phyloP scores from a whole-genome alignment of 2,797 vertebrate genomes.

The Helarctos malayanus region DNA sequence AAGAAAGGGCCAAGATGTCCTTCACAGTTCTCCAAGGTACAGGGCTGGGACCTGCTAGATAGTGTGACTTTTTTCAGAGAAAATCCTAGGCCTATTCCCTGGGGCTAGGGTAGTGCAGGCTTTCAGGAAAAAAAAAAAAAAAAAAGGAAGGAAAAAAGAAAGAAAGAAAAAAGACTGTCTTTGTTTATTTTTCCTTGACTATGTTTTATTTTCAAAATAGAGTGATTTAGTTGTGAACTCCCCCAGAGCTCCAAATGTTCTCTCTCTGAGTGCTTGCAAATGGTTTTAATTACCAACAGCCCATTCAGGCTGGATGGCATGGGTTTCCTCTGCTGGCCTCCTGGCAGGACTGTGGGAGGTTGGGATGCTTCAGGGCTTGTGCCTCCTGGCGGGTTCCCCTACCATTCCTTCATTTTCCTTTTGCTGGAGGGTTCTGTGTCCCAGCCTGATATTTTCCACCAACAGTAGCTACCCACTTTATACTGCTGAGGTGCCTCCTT shows the following conservation, averaged over 20 bases:
- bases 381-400: neutral
- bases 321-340: neutral
- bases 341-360: neutral
- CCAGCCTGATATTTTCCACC: neutral
- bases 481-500: neutral
- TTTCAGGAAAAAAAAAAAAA: neutral
- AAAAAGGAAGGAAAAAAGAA: neutral
- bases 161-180: neutral
- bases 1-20: neutral
- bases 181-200: constrained; percentile 63
- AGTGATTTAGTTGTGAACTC: constrained; percentile 38
- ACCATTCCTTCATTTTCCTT: neutral
- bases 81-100: constrained; percentile 9
- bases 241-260: neutral
- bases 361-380: neutral
- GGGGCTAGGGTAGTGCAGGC: neutral
- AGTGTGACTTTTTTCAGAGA: constrained; percentile 39
- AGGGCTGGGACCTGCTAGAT: neutral
- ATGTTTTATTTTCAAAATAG: constrained; percentile 57
- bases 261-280: neutral
- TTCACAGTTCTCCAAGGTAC: neutral
- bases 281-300: neutral
- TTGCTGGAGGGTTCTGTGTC: neutral
- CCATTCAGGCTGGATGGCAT: neutral
- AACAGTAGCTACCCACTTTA: neutral